These are phyloP conservation scores for Sarcophaga bullata DNA, from an alignment of 1,140 invertebrate species.

Conservation along the genomic window DNA sequence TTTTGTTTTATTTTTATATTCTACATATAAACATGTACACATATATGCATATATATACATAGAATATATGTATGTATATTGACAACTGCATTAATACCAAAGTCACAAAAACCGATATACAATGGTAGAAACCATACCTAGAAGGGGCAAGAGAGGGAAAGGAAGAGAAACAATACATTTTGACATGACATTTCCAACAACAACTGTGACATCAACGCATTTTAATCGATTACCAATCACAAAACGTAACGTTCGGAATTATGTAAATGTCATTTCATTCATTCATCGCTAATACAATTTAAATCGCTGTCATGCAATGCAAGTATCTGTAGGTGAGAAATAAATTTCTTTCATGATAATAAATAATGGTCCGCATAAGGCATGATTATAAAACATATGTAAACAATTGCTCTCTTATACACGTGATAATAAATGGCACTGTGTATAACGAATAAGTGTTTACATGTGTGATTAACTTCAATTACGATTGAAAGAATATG, in stretches of 20 bases:
- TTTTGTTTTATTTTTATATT: background rate
- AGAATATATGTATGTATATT: background rate
- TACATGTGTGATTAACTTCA: too few relatives aligned
- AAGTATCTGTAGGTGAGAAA: background rate
- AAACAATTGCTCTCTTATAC: too few relatives aligned
- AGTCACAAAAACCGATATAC: too few relatives aligned
- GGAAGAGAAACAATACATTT: background rate
- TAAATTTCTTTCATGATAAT: background rate
- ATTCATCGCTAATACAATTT: slow-evolving; percentile 34
- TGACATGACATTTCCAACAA: slow-evolving; percentile 10
- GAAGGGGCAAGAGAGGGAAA: too few relatives aligned
- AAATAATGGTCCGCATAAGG: too few relatives aligned
- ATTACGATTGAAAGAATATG: too few relatives aligned
- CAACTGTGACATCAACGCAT: background rate
- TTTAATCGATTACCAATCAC: slow-evolving; percentile 28
- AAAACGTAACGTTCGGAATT: slow-evolving; percentile 26
- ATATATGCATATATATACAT: background rate
- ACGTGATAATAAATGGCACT: too few relatives aligned
- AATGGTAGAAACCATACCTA: too few relatives aligned
- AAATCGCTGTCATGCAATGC: slow-evolving; percentile 32
- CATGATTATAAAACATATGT: too few relatives aligned
- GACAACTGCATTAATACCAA: background rate
- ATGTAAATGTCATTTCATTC: slow-evolving; percentile 30
- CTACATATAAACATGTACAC: background rate
- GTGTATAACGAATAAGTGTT: too few relatives aligned